Evolutionary conservation across 1,140 invertebrate genomes (phyloP).

Genomic region (Zaprionus gabonicus): DNA sequence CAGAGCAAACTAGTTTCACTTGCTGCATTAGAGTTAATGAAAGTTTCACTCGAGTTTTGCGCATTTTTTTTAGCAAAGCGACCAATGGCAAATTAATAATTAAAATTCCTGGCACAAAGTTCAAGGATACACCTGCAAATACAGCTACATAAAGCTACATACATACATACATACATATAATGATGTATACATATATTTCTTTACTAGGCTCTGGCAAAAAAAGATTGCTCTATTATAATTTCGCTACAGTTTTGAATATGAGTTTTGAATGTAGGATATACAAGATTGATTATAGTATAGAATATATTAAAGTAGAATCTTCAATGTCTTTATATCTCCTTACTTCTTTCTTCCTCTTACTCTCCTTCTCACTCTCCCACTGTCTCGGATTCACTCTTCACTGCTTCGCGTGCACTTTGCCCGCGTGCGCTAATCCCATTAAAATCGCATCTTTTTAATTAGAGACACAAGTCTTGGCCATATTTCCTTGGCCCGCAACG

Average conservation of each 20-base stretch:
- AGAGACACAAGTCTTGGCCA: slow-evolving; percentile 43
- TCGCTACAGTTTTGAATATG: too few relatives aligned
- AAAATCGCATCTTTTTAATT: slow-evolving; percentile 60
- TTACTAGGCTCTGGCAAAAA: too few relatives aligned
- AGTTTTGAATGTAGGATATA: too few relatives aligned
- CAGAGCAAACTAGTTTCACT: slow-evolving; percentile 22
- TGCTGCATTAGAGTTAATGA: slow-evolving; percentile 38
- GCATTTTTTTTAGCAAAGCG: slow-evolving; percentile 4
- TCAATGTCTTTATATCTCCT: too few relatives aligned
- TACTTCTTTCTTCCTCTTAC: background rate
- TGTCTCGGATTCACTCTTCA: background rate
- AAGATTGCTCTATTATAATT: too few relatives aligned
- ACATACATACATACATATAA: background rate
- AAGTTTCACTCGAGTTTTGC: slow-evolving; percentile 34
- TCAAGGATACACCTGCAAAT: background rate
- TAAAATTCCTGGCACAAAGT: slow-evolving; percentile 12
- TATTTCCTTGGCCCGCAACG: slow-evolving; percentile 43
- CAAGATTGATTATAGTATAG: too few relatives aligned
- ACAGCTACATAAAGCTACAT: background rate
- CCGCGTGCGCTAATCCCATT: slow-evolving; percentile 40
- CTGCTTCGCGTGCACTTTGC: background rate
- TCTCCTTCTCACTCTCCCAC: background rate
- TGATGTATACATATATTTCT: too few relatives aligned
- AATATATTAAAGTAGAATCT: too few relatives aligned
- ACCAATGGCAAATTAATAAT: slow-evolving; percentile 35